Percentiles rank a stretch among this genome's conserved stretches.
Conservation (phyloP, 2,113 vertebrate genomes). For the Stomatorhinus ivindoensis region DNA sequence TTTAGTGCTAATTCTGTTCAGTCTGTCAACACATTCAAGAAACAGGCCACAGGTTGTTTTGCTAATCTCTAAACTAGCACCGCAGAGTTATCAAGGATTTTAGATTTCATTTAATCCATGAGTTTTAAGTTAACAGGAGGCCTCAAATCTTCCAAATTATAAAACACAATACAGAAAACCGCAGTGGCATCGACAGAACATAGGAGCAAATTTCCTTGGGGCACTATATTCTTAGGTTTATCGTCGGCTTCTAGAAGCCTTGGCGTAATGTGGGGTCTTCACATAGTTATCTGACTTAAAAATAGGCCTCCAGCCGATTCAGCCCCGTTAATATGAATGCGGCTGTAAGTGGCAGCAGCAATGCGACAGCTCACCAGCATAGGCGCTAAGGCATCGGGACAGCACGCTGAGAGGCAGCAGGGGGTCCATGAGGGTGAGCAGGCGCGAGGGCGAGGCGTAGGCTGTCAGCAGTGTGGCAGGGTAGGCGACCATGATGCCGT, state of each 20-base stretch:
- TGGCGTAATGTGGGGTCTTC: not conserved
- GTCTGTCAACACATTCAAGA: not conserved
- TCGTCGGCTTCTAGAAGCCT: not conserved
- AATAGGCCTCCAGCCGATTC: not conserved
- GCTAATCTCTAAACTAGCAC: not conserved
- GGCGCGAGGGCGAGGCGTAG: constrained; percentile 79
- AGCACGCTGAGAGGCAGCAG: constrained; percentile 83
- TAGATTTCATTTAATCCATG: not conserved
- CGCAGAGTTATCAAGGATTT: not conserved
- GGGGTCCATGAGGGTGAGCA: constrained; percentile 84
- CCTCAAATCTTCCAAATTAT: not conserved
- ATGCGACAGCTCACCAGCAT: constrained; percentile 59
- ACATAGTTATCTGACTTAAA: not conserved
- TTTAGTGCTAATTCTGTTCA: not conserved
- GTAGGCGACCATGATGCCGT: constrained; percentile 78
- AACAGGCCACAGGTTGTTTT: not conserved
- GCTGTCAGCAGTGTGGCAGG: constrained; percentile 75
- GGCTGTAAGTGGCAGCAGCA: not conserved
- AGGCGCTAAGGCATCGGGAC: constrained; percentile 77
- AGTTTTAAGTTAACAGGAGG: not conserved
- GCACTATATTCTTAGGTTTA: not conserved
- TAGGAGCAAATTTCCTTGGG: not conserved
- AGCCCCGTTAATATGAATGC: not conserved
- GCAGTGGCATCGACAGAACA: not conserved
- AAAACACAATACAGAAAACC: not conserved